Conservation (phyloP, 2,797 vertebrate genomes). For the Spinus olivaceus region DNA sequence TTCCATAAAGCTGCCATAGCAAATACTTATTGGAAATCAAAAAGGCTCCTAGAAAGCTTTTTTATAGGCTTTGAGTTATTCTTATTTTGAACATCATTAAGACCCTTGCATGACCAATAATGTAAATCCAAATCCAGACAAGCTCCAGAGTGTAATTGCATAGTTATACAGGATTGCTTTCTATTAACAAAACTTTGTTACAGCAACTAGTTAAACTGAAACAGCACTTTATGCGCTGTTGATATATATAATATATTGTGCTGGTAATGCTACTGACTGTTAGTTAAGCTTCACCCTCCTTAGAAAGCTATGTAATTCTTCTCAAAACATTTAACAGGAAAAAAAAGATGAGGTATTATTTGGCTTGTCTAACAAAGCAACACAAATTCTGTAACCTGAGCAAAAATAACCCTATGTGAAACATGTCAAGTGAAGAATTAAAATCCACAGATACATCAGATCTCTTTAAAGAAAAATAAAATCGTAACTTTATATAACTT, state of each 20-base stretch:
- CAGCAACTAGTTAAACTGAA: not conserved
- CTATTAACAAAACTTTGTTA: not conserved
- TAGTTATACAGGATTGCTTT: not conserved
- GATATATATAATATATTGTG: not conserved
- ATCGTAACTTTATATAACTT: not conserved
- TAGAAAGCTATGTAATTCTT: not conserved
- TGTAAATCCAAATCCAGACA: not conserved
- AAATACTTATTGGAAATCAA: not conserved
- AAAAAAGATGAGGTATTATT: accelerated
- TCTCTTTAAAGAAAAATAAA: not conserved
- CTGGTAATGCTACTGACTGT: not conserved
- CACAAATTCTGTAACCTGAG: not conserved
- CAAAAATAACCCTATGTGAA: not conserved
- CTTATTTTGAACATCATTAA: not conserved
- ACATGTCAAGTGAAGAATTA: not conserved
- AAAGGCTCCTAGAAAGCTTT: not conserved
- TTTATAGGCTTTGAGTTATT: not conserved
- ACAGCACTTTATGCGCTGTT: not conserved
- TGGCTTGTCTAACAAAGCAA: not conserved
- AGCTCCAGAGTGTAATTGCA: not conserved
- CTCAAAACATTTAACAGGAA: not conserved
- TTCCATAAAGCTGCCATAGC: not conserved
- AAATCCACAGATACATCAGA: not conserved
- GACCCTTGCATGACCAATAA: not conserved
- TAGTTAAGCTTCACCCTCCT: not conserved